Evolutionary conservation across 2,888 invertebrate genomes (phyloP).

Genomic region (Mactromeris polynyma): DNA sequence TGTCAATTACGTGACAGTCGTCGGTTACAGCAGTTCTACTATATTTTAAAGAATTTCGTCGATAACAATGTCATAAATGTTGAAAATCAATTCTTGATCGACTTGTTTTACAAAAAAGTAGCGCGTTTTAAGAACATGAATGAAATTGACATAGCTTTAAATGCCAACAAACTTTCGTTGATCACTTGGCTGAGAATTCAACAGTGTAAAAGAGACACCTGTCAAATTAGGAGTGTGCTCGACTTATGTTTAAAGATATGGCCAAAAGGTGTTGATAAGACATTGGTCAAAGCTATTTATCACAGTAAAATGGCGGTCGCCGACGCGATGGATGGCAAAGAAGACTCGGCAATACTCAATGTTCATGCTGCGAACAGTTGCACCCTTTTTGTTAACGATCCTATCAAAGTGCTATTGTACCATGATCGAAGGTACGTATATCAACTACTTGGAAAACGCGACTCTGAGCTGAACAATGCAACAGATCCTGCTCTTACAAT

Average conservation of each 20-base stretch:
- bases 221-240: neutral
- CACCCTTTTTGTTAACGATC: neutral
- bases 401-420: neutral
- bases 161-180: neutral
- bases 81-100: neutral
- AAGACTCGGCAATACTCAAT: neutral
- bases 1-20: neutral
- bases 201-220: constrained; percentile 22
- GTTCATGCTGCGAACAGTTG: neutral
- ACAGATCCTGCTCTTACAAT: neutral
- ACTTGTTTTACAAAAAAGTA: neutral
- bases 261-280: constrained; percentile 9
- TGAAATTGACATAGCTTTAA: neutral
- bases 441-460: neutral
- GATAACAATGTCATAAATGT: neutral
- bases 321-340: neutral
- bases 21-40: neutral
- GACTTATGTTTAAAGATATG: neutral
- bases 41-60: neutral
- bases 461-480: neutral
- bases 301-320: constrained; percentile 19
- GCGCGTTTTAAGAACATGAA: neutral
- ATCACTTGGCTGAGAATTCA: constrained; percentile 17
- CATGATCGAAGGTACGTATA: constrained; percentile 21
- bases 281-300: neutral